Evolutionary conservation across 2,113 vertebrate genomes (phyloP).

Genomic region (Suncus etruscus): DNA sequence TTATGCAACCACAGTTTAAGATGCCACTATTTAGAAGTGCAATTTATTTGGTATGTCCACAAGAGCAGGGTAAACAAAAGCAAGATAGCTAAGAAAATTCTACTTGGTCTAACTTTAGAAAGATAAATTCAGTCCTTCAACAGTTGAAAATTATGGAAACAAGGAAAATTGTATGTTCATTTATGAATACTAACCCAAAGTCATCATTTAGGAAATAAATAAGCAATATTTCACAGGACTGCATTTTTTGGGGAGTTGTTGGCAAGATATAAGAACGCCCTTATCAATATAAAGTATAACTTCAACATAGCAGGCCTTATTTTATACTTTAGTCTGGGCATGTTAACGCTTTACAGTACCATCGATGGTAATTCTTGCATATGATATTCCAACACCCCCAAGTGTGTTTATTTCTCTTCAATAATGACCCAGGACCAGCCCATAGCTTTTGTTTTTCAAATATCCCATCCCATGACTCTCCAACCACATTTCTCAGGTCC

Average conservation of each 20-base stretch:
- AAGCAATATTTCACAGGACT: neutral
- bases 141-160: constrained; percentile 4
- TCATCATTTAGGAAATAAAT: neutral
- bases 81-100: neutral
- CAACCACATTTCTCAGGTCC: too few species aligned
- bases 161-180: constrained; percentile 2
- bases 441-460: too few species aligned
- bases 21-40: neutral
- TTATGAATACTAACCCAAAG: neutral
- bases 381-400: too few species aligned
- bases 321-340: too few species aligned
- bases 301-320: neutral
- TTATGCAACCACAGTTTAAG: too few species aligned
- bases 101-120: neutral
- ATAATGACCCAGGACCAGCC: too few species aligned
- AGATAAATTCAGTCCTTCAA: neutral
- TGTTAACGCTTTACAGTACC: too few species aligned
- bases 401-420: too few species aligned
- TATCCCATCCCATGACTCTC: too few species aligned
- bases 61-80: neutral
- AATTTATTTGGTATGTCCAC: neutral
- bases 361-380: too few species aligned
- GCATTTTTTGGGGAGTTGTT: neutral
- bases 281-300: neutral
- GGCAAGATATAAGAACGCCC: neutral